Conservation (phyloP, 2,888 invertebrate species). For the Aromia moschata region DNA sequence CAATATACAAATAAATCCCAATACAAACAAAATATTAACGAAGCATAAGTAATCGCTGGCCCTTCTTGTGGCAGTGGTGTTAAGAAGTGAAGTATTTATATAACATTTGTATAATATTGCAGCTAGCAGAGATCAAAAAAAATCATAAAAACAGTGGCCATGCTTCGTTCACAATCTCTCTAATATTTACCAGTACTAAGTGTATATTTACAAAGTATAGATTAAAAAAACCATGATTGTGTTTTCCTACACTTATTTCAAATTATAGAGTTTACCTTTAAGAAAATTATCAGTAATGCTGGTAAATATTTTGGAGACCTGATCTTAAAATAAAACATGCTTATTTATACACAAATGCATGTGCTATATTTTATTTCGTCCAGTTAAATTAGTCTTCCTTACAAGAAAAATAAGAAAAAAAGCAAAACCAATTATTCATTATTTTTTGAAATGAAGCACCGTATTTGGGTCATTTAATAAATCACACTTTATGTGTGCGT, state of each 20-base stretch:
- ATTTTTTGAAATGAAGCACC: conserved; percentile 30
- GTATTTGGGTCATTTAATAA: not conserved
- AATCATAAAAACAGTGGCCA: conserved; percentile 29
- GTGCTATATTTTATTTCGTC: conserved; percentile 13
- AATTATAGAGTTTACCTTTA: too few relatives aligned
- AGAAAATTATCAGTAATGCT: not conserved
- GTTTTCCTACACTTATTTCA: too few relatives aligned
- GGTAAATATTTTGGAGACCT: not conserved
- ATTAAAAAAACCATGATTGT: not conserved
- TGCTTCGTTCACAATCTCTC: conserved; percentile 41
- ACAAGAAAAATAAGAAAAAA: conserved; percentile 10
- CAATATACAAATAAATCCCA: conserved; percentile 42
- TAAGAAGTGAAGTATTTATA: conserved; percentile 29
- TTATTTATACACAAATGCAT: conserved; percentile 26
- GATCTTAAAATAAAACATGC: conserved; percentile 6
- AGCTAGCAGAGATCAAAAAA: conserved; percentile 47
- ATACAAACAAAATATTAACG: conserved; percentile 24
- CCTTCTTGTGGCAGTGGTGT: conserved; percentile 53
- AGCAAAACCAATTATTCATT: conserved; percentile 22
- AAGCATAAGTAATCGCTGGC: conserved; percentile 41
- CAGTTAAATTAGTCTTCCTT: not conserved
- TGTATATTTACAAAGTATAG: not conserved
- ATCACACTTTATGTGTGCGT: not conserved
- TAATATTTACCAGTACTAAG: conserved; percentile 1
- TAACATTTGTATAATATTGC: conserved; percentile 46